Evolutionary conservation across 1,140 invertebrate species (phyloP).

Genomic region (Hyles euphorbiae): DNA sequence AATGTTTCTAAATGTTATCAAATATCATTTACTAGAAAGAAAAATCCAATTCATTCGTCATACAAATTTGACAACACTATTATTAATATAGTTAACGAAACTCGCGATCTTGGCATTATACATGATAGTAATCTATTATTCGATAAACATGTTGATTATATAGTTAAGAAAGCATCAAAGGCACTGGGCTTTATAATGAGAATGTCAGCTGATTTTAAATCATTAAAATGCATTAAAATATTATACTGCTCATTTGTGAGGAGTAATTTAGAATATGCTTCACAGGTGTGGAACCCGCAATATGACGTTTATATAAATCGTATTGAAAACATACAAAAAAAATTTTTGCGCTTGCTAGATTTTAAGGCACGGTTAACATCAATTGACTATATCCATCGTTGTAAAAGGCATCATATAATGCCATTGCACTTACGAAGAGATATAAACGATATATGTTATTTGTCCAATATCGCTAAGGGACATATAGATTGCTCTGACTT

Average conservation of each 20-base stretch:
- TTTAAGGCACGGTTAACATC: not conserved
- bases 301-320: not conserved
- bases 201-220: slow-evolving; percentile 11
- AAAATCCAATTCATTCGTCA: not conserved
- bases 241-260: slow-evolving; percentile 27
- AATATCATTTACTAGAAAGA: too few relatives aligned
- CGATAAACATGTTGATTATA: slow-evolving; percentile 16
- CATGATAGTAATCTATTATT: slow-evolving; percentile 20
- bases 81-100: too few relatives aligned
- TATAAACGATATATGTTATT: too few relatives aligned
- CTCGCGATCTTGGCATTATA: not conserved
- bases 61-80: slow-evolving; percentile 11
- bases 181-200: slow-evolving; percentile 20
- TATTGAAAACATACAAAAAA: slow-evolving; percentile 4
- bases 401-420: too few relatives aligned
- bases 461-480: too few relatives aligned
- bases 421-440: too few relatives aligned
- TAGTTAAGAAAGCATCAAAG: slow-evolving; percentile 16
- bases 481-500: too few relatives aligned
- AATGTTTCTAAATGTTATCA: not conserved
- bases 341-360: slow-evolving; percentile 3
- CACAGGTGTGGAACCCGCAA: slow-evolving; percentile 5
- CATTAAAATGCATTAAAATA: slow-evolving; percentile 21
- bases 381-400: too few relatives aligned
- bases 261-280: slow-evolving; percentile 19